These are phyloP conservation scores for Leuctra nigra DNA, from an alignment of 2,888 invertebrate genomes.

Conservation along the genomic window DNA sequence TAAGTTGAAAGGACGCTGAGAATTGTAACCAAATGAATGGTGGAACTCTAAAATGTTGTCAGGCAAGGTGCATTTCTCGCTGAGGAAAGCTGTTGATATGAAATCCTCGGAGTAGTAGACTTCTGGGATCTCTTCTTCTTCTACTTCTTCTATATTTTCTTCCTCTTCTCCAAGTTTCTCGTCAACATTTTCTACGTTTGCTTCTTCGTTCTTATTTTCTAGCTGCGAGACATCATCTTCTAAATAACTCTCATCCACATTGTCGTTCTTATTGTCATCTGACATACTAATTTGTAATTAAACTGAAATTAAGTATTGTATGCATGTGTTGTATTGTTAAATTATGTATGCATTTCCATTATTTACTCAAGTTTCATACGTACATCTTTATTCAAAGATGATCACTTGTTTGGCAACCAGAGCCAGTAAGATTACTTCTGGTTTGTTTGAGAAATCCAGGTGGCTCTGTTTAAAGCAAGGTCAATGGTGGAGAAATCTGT, in stretches of 20 bases:
- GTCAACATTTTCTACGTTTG: constrained; percentile 21
- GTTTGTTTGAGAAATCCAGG: no score
- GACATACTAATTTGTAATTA: constrained; percentile 23
- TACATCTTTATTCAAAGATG: no score
- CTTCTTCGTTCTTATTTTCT: constrained; percentile 35
- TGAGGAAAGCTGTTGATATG: constrained; percentile 49
- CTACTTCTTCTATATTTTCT: constrained; percentile 22
- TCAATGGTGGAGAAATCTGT: no score
- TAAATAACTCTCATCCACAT: constrained; percentile 10
- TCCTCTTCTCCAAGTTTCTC: constrained; percentile 24
- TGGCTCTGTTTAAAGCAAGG: no score
- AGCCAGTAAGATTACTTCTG: no score
- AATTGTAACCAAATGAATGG: constrained; percentile 82
- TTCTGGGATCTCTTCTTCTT: constrained; percentile 32
- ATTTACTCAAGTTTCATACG: no score
- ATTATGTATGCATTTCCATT: no score
- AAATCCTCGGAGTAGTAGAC: constrained; percentile 45
- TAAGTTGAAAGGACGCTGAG: constrained; percentile 71
- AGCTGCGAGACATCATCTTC: constrained; percentile 13
- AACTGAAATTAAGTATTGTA: no score
- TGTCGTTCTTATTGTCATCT: constrained; percentile 25
- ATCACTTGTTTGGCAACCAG: no score
- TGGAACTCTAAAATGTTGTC: constrained; percentile 55
- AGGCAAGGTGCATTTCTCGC: constrained; percentile 49
- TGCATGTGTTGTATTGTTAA: no score